phyloP scores from a whole-genome alignment of 2,888 invertebrate species.

The Tachina grossa region DNA sequence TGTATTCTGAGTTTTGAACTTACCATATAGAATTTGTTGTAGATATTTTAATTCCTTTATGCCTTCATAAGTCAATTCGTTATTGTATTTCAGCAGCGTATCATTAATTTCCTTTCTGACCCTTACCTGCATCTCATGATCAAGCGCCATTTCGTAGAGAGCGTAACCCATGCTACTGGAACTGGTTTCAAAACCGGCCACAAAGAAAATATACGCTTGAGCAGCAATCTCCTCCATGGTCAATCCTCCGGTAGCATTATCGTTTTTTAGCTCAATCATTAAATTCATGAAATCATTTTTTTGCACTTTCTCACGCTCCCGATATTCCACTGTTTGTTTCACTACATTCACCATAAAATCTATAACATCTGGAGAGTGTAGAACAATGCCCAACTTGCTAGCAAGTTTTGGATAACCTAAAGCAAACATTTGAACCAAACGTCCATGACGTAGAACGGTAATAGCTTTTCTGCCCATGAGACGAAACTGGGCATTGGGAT shows the following conservation, averaged over 20 bases:
- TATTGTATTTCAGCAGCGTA: constrained; percentile 73
- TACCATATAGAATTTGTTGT: constrained; percentile 76
- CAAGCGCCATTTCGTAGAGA: constrained; percentile 76
- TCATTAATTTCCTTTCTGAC: constrained; percentile 75
- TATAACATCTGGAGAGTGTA: constrained; percentile 74
- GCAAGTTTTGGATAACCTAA: constrained; percentile 75
- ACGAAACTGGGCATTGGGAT: constrained; percentile 81
- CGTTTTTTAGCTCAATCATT: constrained; percentile 83
- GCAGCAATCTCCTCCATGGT: constrained; percentile 84
- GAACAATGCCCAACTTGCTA: constrained; percentile 74
- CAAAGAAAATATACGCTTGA: constrained; percentile 84
- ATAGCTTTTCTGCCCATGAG: constrained; percentile 76
- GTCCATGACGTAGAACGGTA: constrained; percentile 72
- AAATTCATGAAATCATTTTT: constrained; percentile 84
- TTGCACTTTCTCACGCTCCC: constrained; percentile 79
- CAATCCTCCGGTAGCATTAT: constrained; percentile 75
- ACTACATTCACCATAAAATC: constrained; percentile 79
- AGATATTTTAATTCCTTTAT: constrained; percentile 76
- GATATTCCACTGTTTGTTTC: constrained; percentile 80
- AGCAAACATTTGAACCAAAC: constrained; percentile 72
- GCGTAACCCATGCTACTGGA: constrained; percentile 83
- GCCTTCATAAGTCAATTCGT: constrained; percentile 76
- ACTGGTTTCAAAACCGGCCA: constrained; percentile 85
- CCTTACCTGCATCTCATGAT: constrained; percentile 76
- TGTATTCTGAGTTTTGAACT: constrained; percentile 37